These are phyloP conservation scores for Poeciliopsis turneri DNA, from an alignment of 2,797 vertebrate species.

Conservation along the genomic window DNA sequence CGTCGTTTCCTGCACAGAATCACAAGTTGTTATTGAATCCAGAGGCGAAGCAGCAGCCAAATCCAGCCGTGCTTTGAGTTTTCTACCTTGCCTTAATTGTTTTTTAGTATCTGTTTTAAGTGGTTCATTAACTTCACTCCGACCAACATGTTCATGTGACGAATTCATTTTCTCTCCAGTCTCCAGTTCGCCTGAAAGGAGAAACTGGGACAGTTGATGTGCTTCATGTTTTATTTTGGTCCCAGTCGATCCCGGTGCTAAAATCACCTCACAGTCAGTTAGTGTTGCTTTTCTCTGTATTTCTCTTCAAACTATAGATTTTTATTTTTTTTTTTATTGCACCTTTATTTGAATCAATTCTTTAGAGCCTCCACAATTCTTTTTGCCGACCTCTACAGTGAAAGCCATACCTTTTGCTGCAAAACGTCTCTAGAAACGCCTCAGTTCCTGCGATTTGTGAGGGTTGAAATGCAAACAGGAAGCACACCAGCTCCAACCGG, in stretches of 20 bases:
- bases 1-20: slow-evolving; percentile 66
- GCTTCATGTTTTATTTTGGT: slow-evolving; percentile 59
- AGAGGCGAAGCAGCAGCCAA: slow-evolving; percentile 53
- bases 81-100: slow-evolving; percentile 71
- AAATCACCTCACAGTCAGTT: slow-evolving; percentile 8
- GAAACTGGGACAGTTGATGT: slow-evolving; percentile 37
- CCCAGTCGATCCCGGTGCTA: slow-evolving; percentile 15
- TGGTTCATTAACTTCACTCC: slow-evolving; percentile 38
- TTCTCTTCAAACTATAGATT: not conserved
- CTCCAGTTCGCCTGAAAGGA: slow-evolving; percentile 43
- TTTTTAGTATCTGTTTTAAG: slow-evolving; percentile 7
- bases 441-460: slow-evolving; percentile 9
- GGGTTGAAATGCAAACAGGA: slow-evolving; percentile 43
- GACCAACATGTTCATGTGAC: slow-evolving; percentile 40
- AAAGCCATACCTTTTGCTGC: slow-evolving; percentile 1
- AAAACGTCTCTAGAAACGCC: not conserved
- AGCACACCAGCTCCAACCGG: slow-evolving; percentile 37
- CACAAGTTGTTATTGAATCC: slow-evolving; percentile 23
- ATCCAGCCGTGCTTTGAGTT: slow-evolving; percentile 57
- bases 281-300: not conserved
- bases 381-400: slow-evolving; percentile 1
- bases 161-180: slow-evolving; percentile 44
- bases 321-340: not conserved
- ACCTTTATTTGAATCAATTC: not conserved
- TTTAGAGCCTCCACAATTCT: not conserved